Conservation (phyloP, 2,797 vertebrate genomes). For the Sciurus vulgaris region DNA sequence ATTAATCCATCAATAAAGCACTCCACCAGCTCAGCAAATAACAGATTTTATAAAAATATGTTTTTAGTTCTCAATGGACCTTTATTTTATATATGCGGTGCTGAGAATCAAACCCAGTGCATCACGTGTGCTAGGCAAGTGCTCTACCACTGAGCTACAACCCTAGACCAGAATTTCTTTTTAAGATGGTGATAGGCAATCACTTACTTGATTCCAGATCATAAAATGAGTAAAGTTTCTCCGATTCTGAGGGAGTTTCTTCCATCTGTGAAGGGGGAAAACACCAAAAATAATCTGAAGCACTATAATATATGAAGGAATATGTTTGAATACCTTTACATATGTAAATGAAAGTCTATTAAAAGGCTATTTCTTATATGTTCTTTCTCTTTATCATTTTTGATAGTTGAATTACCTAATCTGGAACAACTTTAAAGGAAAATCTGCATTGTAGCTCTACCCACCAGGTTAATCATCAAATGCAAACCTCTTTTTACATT, state of each 20-base stretch:
- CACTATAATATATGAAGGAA: background rate
- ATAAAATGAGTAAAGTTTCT: constrained; percentile 92
- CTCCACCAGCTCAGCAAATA: background rate
- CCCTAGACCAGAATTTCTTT: background rate
- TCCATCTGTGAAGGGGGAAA: constrained; percentile 88
- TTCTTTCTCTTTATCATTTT: constrained; percentile 38
- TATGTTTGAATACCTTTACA: background rate
- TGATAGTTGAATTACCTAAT: constrained; percentile 13
- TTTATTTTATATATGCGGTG: too few relatives aligned
- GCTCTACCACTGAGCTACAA: too few relatives aligned
- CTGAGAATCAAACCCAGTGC: too few relatives aligned
- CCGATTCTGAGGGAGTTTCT: constrained; percentile 87
- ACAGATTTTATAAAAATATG: background rate
- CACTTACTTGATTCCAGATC: constrained; percentile 96
- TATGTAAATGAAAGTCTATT: constrained; percentile 33
- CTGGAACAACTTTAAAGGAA: constrained; percentile 45
- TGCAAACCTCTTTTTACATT: constrained; percentile 32
- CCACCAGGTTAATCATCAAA: constrained; percentile 34
- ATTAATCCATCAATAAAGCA: background rate
- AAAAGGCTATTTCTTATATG: background rate
- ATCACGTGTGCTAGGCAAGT: too few relatives aligned
- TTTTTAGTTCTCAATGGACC: too few relatives aligned
- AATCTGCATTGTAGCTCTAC: constrained; percentile 26
- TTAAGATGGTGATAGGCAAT: constrained; percentile 36
- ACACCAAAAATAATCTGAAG: constrained; percentile 29